A percentile compares a stretch with the other conserved stretches of the same genome.
Conservation (phyloP, 2,113 vertebrate species). For the Callionymus lyra region DNA sequence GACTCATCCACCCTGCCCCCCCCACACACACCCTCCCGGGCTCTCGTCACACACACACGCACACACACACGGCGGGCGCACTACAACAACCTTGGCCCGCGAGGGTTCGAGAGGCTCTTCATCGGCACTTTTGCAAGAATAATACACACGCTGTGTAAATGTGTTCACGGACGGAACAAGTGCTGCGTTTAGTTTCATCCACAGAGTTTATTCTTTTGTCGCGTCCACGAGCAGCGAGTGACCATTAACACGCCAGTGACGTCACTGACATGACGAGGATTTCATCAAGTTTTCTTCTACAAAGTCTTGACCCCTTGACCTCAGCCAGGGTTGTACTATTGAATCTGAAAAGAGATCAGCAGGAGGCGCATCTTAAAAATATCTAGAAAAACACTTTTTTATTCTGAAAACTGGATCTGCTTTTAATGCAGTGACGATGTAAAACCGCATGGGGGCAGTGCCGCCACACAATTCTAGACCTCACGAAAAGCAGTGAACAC, state of each 20-base stretch:
- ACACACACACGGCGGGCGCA: constrained; percentile 16
- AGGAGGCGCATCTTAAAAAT: no score
- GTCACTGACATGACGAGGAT: no score
- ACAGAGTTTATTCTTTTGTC: background rate
- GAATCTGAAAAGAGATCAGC: no score
- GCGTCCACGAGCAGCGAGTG: no score
- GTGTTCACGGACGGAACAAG: constrained; percentile 56
- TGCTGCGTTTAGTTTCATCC: constrained; percentile 54
- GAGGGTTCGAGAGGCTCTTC: constrained; percentile 62
- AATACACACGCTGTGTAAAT: constrained; percentile 59
- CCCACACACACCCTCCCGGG: constrained; percentile 22
- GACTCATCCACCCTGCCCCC: constrained; percentile 24
- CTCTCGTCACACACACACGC: constrained; percentile 24
- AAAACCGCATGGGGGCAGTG: constrained; percentile 49
- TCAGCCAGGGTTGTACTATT: no score
- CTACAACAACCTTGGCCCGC: constrained; percentile 51
- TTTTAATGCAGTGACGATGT: no score
- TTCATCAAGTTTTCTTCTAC: no score
- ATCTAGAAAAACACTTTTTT: no score
- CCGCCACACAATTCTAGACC: constrained; percentile 11
- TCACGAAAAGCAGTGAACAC: no score
- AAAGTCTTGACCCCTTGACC: no score
- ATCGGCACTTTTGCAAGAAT: constrained; percentile 60
- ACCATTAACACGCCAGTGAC: no score
- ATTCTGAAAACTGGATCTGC: no score